Evolutionary conservation across 2,113 vertebrate genomes (phyloP).

Genomic region (Phalacrocorax brasilianus): DNA sequence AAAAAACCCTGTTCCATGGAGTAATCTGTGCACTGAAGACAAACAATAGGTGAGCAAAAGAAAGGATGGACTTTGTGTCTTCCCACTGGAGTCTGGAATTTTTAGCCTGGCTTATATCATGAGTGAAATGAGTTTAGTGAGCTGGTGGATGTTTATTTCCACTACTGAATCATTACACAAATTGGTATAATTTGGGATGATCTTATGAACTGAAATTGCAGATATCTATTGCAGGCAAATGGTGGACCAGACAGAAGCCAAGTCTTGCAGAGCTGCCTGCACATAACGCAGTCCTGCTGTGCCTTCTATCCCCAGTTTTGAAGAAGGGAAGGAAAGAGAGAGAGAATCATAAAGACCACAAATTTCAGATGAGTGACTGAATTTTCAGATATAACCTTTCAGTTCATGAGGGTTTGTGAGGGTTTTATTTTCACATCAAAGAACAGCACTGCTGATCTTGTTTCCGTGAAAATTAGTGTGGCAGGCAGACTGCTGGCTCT

Average conservation of each 20-base stretch:
- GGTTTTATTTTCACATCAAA: neutral
- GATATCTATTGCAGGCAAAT: neutral
- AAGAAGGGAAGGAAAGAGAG: neutral
- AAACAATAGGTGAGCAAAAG: neutral
- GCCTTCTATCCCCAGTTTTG: neutral
- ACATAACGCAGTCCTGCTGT: neutral
- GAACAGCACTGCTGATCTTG: neutral
- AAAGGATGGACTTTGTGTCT: neutral
- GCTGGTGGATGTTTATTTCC: neutral
- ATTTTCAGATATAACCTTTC: neutral
- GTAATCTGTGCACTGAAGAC: neutral
- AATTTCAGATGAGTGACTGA: neutral
- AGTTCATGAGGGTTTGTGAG: neutral
- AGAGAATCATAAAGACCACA: neutral
- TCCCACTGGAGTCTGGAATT: neutral
- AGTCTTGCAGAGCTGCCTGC: neutral
- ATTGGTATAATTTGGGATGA: neutral
- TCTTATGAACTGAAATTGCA: neutral
- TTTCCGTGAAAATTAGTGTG: fast-evolving
- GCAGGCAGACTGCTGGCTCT: neutral
- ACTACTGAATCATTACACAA: neutral
- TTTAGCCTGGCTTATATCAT: neutral
- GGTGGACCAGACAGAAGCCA: neutral
- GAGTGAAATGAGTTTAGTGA: neutral
- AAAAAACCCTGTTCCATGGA: neutral